phyloP scores from a whole-genome alignment of 2,888 invertebrate species.

The Cantharis rustica region DNA sequence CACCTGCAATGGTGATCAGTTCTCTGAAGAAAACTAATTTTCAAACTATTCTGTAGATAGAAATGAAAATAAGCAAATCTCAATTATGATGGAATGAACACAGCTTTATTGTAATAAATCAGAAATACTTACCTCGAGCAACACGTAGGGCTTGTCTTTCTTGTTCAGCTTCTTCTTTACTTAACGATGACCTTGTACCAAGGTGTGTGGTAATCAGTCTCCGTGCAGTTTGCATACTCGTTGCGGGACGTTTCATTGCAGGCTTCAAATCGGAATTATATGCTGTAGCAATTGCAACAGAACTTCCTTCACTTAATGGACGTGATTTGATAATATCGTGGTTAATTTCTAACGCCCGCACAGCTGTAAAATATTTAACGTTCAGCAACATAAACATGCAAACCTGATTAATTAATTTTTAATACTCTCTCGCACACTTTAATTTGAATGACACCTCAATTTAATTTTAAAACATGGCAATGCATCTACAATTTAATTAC shows the following conservation, averaged over 20 bases:
- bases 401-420: no score
- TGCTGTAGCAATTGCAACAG: slow-evolving; percentile 44
- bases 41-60: slow-evolving; percentile 12
- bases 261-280: slow-evolving; percentile 50
- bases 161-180: slow-evolving; percentile 50
- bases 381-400: no score
- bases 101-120: neutral
- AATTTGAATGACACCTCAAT: no score
- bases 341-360: slow-evolving; percentile 47
- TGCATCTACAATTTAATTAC: no score
- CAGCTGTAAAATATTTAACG: slow-evolving; percentile 42
- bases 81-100: neutral
- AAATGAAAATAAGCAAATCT: neutral
- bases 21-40: neutral
- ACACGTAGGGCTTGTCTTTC: slow-evolving; percentile 49
- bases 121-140: slow-evolving; percentile 48
- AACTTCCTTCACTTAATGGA: slow-evolving; percentile 49
- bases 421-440: no score
- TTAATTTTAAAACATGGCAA: no score
- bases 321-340: slow-evolving; percentile 52
- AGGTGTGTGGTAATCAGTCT: slow-evolving; percentile 52
- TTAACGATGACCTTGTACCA: slow-evolving; percentile 48
- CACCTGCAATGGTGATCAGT: neutral
- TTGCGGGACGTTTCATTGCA: slow-evolving; percentile 53
- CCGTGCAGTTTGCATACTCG: slow-evolving; percentile 53